Conservation (phyloP, 2,888 invertebrate species). For the Amorpha juglandis region DNA sequence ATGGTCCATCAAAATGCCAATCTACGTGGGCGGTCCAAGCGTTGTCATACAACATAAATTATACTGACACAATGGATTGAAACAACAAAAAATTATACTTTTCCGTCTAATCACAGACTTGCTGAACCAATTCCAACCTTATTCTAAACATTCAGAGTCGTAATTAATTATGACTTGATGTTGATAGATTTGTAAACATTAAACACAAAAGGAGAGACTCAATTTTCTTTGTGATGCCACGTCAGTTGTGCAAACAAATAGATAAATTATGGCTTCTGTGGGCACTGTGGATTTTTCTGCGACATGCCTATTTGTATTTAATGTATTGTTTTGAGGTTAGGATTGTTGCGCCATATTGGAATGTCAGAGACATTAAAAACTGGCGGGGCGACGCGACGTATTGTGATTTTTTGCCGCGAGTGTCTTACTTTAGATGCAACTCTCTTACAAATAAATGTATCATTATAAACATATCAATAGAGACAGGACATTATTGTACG, state of each 20-base stretch:
- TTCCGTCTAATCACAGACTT: constrained; percentile 4
- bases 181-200: constrained; percentile 18
- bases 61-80: constrained; percentile 36
- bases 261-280: constrained; percentile 57
- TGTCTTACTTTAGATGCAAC: not conserved
- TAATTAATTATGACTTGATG: not conserved
- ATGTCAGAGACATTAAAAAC: not conserved
- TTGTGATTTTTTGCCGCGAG: not conserved
- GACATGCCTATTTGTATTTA: constrained; percentile 3
- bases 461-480: too few relatives aligned
- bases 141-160: not conserved
- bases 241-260: constrained; percentile 50
- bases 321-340: constrained; percentile 23
- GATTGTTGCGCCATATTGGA: constrained; percentile 4
- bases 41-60: constrained; percentile 43
- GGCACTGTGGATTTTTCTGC: constrained; percentile 30
- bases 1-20: constrained; percentile 19
- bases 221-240: constrained; percentile 38
- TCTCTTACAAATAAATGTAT: not conserved
- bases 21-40: constrained; percentile 38
- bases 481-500: too few relatives aligned
- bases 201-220: constrained; percentile 42
- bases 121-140: not conserved
- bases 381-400: not conserved
- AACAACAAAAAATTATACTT: constrained; percentile 21